Base-by-base conservation (phyloP, 1,140 invertebrate genomes). In the Hydropsyche tenuis region DNA sequence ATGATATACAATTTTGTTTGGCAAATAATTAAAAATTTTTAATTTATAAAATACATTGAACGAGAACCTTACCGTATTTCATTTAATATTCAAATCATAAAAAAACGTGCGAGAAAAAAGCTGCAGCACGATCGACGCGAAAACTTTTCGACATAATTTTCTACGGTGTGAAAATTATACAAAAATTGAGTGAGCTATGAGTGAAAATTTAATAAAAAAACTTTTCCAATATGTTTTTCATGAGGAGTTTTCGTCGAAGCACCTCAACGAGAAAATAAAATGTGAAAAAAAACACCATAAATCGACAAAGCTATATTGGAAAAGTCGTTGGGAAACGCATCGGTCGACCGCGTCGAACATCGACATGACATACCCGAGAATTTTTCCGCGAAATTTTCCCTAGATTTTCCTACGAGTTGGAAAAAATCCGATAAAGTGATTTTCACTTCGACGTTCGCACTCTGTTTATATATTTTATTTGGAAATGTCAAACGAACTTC, bases 211-310 rank as follows among this genome's bases (percentile, higher is more conserved):
- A 53, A 53, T 53, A 53, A 53, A 53, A 53, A 53, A 53, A 53
- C n/a, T 53, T 53, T 53, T 53, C 48, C 48, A 53, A 53, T 53
- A 53, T 53, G 14, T 53, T 53, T 53, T 53, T 53, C 48, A 53
- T 20, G 48, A 18, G 48, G 48, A 18, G 9, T 53, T 53, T 53
- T 53, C 14, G 3, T 14, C 46, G 12, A 9, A 37, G 30, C 30
- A 37, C 30, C 30, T 37, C 30, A 3, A 37, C 9, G 3, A 37
- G n/a, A 37, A 37, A 37, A 37, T 37, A 37, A 37, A 37, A 37
- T 37, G 30, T 37, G 30, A 9, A 37, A 37, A 37, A n/a, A 37
- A 37, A 9, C 9, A 37, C 30, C 14, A 14, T 53, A 53, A 53
- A 20, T 53, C 48, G 48, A 20, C 7, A 6, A 7, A 14, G 18